Evolutionary conservation across 2,888 invertebrate species (phyloP).

Genomic region (Lasioglossum figueresi): DNA sequence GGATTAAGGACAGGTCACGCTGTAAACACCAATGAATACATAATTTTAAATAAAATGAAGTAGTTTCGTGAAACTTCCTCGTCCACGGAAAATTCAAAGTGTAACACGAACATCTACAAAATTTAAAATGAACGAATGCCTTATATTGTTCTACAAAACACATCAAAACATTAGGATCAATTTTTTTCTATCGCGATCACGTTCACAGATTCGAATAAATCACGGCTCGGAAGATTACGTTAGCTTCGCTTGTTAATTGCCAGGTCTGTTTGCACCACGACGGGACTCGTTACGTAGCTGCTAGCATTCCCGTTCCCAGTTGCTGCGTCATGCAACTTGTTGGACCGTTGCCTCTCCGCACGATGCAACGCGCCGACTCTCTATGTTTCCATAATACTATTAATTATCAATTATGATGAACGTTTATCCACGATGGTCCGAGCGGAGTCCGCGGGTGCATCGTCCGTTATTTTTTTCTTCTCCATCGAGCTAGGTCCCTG

Average conservation of each 20-base stretch:
- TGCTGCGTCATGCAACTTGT: constrained; percentile 43
- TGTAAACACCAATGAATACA: neutral
- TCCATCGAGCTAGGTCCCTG: constrained; percentile 47
- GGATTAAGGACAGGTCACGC: neutral
- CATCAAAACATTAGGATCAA: neutral
- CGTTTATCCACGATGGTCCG: constrained; percentile 32
- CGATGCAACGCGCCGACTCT: neutral
- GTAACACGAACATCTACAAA: neutral
- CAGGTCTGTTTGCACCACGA: neutral
- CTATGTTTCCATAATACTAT: constrained; percentile 35
- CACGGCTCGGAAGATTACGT: constrained; percentile 25
- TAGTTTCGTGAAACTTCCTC: neutral
- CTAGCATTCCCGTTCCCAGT: constrained; percentile 25
- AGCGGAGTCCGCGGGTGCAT: constrained; percentile 20
- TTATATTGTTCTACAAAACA: neutral
- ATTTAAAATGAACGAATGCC: neutral
- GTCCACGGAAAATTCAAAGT: neutral
- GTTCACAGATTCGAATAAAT: constrained; percentile 1
- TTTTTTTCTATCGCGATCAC: neutral
- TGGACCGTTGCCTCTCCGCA: constrained; percentile 25
- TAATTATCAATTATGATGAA: constrained; percentile 60
- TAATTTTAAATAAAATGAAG: neutral
- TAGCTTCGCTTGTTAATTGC: constrained; percentile 33
- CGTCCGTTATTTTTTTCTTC: constrained; percentile 46
- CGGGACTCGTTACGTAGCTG: neutral